Evolutionary conservation across 2,888 invertebrate genomes (phyloP).

Genomic region (Macroteleia sp.): DNA sequence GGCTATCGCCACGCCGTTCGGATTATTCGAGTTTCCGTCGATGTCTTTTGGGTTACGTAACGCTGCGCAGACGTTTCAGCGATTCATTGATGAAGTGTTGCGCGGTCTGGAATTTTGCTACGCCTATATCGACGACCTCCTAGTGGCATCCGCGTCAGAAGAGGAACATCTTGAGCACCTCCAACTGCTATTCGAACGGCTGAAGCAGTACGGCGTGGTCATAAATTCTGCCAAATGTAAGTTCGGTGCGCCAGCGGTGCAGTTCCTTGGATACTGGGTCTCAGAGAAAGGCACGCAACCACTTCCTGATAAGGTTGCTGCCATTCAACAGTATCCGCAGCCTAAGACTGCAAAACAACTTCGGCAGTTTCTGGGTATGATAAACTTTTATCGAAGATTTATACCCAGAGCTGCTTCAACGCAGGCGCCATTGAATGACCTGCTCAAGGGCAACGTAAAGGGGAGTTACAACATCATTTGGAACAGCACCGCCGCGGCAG

Average conservation of each 20-base stretch:
- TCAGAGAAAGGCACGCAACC: not conserved
- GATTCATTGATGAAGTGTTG: too few species aligned
- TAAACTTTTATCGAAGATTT: too few species aligned
- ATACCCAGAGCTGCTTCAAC: too few species aligned
- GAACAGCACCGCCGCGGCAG: slow-evolving; percentile 15
- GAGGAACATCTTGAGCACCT: too few species aligned
- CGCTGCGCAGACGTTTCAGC: too few species aligned
- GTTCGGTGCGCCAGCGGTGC: not conserved
- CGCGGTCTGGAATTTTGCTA: not conserved
- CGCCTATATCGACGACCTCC: not conserved
- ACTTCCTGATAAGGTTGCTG: not conserved
- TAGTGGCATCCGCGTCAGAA: not conserved
- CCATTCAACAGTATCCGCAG: not conserved
- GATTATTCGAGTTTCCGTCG: not conserved
- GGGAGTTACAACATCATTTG: slow-evolving; percentile 39
- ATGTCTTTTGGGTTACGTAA: not conserved
- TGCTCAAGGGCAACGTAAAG: slow-evolving; percentile 41
- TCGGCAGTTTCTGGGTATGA: too few species aligned
- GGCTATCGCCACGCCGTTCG: not conserved
- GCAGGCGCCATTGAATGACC: slow-evolving; percentile 46
- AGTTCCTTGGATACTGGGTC: not conserved
- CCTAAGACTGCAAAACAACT: not conserved
- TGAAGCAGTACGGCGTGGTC: not conserved
- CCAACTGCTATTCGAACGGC: too few species aligned
- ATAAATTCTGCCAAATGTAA: not conserved